Percentiles rank a stretch among this genome's conserved stretches.
Conservation (phyloP, 2,797 vertebrate species). For the Neostethus bicornis region DNA sequence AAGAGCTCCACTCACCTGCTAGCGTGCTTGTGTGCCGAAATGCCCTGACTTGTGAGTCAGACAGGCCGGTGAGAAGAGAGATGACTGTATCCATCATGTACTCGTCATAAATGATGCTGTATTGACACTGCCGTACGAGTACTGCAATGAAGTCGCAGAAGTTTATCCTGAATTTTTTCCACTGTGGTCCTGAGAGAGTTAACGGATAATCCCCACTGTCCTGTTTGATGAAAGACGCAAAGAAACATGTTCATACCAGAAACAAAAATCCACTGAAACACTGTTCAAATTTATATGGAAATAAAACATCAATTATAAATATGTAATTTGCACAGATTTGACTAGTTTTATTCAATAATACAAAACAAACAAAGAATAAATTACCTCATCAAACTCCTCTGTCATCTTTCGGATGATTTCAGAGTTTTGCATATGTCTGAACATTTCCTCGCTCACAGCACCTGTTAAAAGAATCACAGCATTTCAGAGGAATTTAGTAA, state of each 20-base stretch:
- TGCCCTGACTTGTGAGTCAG: constrained; percentile 96
- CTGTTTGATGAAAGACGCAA: constrained; percentile 69
- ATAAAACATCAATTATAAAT: not conserved
- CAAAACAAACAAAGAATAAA: too few relatives aligned
- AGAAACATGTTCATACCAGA: constrained; percentile 9
- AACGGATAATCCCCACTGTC: constrained; percentile 97
- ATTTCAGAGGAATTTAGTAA: not conserved
- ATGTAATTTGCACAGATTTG: not conserved
- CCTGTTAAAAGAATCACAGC: constrained; percentile 74
- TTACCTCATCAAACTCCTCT: constrained; percentile 98
- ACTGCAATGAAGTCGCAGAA: constrained; percentile 97
- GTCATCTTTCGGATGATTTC: constrained; percentile 99
- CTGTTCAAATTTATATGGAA: not conserved
- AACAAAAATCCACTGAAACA: not conserved
- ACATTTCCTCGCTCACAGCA: constrained; percentile 95
- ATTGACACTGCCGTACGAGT: constrained; percentile 95
- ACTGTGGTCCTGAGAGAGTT: constrained; percentile 94
- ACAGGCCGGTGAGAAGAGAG: constrained; percentile 95
- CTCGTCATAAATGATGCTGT: constrained; percentile 98
- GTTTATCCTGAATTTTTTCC: constrained; percentile 97
- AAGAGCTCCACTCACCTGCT: constrained; percentile 53
- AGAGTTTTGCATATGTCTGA: constrained; percentile 97
- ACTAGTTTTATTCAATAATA: not conserved
- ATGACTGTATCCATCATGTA: constrained; percentile 99
- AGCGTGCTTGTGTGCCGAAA: constrained; percentile 86